phyloP scores from a whole-genome alignment of 2,888 invertebrate species.

The Synergus gifuensis region DNA sequence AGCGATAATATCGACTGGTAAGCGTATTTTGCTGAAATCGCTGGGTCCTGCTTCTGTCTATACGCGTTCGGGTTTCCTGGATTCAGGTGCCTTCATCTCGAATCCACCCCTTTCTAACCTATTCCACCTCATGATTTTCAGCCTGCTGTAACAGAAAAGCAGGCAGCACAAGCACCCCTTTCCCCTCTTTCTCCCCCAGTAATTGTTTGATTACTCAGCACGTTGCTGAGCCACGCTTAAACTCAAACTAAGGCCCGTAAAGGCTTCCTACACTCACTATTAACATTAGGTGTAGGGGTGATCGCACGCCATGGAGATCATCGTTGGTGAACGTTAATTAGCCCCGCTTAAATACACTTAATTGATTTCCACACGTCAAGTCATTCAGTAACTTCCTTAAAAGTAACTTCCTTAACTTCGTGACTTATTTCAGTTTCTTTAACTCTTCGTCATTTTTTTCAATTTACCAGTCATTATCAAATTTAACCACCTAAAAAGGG shows the following conservation, averaged over 20 bases:
- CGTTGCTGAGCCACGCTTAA: slow-evolving; percentile 73
- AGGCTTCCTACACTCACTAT: slow-evolving; percentile 65
- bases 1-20: slow-evolving; percentile 72
- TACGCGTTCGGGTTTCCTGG: slow-evolving; percentile 58
- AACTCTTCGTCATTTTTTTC: slow-evolving; percentile 9
- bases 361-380: slow-evolving; percentile 68
- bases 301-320: slow-evolving; percentile 50
- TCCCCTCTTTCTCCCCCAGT: slow-evolving; percentile 60
- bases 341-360: slow-evolving; percentile 63
- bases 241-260: slow-evolving; percentile 71
- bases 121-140: slow-evolving; percentile 37
- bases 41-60: slow-evolving; percentile 61
- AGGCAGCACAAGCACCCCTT: slow-evolving; percentile 29
- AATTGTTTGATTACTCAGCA: slow-evolving; percentile 78
- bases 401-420: no score
- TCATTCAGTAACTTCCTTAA: slow-evolving; percentile 41
- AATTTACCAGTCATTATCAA: slow-evolving; percentile 46
- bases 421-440: neutral
- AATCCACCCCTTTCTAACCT: slow-evolving; percentile 53
- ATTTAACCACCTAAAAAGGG: no score
- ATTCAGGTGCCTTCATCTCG: slow-evolving; percentile 59
- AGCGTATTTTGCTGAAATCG: slow-evolving; percentile 75
- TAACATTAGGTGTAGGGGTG: slow-evolving; percentile 51
- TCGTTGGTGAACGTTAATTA: slow-evolving; percentile 65
- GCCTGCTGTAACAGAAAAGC: slow-evolving; percentile 43